Conservation (phyloP, 1,140 invertebrate genomes). For the Saxidomus purpurata region DNA sequence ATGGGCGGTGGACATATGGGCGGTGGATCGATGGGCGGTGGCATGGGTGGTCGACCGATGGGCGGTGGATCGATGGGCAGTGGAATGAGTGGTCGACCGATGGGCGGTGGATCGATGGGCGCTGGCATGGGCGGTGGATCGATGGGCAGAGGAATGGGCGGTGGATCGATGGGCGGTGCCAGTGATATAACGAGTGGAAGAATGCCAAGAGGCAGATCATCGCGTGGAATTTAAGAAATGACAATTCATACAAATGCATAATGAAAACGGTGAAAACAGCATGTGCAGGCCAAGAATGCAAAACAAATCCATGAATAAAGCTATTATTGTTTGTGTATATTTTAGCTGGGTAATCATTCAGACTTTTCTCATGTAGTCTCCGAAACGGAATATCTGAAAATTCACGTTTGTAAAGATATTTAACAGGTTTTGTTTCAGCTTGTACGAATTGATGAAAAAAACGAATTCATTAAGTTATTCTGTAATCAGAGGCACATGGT, state of each 20-base stretch:
- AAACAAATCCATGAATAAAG: neutral
- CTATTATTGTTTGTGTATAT: neutral
- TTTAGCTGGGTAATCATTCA: neutral
- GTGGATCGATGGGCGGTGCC: neutral
- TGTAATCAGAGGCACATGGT: too few species aligned
- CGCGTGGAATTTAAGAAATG: too few species aligned
- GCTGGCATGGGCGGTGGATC: neutral
- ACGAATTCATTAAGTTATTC: too few species aligned
- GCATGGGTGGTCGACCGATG: neutral
- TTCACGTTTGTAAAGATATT: too few species aligned
- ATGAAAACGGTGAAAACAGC: neutral
- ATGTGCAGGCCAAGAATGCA: slow-evolving; percentile 1
- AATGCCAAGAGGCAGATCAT: neutral
- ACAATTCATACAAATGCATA: neutral
- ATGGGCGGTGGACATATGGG: neutral
- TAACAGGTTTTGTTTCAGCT: too few species aligned
- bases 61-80: neutral
- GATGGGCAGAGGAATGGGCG: neutral
- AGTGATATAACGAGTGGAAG: neutral
- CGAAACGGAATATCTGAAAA: too few species aligned
- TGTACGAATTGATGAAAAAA: too few species aligned
- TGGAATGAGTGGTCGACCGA: neutral
- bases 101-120: neutral
- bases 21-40: neutral
- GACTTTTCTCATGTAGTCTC: too few species aligned